Evolutionary conservation across 2,797 vertebrate genomes (phyloP), one percentile per base, ranked within the genome.

Genomic region (Lutjanus campechanus): DNA sequence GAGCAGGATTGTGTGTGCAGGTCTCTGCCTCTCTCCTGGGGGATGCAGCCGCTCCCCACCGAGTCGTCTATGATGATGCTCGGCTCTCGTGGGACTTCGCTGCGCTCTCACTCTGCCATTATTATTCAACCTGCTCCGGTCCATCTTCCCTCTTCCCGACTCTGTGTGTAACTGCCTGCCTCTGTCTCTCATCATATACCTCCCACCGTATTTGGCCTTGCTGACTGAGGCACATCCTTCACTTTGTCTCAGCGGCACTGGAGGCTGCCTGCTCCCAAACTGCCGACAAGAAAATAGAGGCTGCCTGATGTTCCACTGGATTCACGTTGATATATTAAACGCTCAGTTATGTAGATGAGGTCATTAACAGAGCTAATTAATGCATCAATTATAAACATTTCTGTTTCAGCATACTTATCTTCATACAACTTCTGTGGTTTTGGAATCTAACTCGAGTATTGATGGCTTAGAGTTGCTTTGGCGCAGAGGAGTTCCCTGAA

Each of bases 141-240:
- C 81, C 77, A 72, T 75, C 86, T 64, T 79, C 66, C 66, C 58
- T 76, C 77, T 67, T 49, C 53, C 70, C 40, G 63, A 49, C 71
- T 85, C 68, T 72, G 49, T 55, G 71, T 74, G 69, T 51, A 59
- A 77, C 82, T 73, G 61, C 58, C 77, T 79, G 74, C 66, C 76
- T 86, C 81, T 55, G 84, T 76, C 56, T 76, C 85, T 86, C 86
- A 90, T 89, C 84, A 81, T 51, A 77, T 29, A 69, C 88, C 82
- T 88, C 87, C 89, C 69, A 68, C 85, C 84, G 81, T 73, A 87
- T 89, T 73, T 67, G 77, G 85, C 84, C 77, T 53, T 60, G 71
- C 80, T 81, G 86, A 85, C 81, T 76, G 82, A 88, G 86, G 41
- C 41, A 46, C 81, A 88, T 88, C 83, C 79, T 73, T 89, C 76